Evolutionary conservation across 2,113 vertebrate genomes (phyloP), one percentile per base, ranked within the genome.

Genomic region (Chaetodon auriga): DNA sequence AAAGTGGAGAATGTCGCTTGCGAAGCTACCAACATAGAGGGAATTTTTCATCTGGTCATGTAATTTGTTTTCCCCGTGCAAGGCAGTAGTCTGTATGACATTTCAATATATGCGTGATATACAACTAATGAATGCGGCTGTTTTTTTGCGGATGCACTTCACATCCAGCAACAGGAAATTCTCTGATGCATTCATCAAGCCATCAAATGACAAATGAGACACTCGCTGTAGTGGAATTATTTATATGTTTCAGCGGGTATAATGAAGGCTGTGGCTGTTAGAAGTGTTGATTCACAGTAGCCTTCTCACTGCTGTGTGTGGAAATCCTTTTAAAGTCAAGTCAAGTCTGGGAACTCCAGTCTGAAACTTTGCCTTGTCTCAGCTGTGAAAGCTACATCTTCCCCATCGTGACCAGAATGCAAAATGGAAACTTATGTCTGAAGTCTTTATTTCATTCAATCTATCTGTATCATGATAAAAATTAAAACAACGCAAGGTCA

Each of bases 321-420:
- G 36, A 78, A 73, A 78, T 64, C 69, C 83, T 72, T 80, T 68
- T 41, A 74, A 30, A 30, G 30, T 30, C 30, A 30, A 72, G 54
- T 66, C 5, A 15, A 85, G 79, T 71, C 81, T 82, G 74, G 60
- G 74, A 89, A 81, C 58, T 23, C 68, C 46, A 14, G 49, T 61
- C 68, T 43, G 80, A 68, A 75, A 81, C 68, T 75, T 78, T 6
- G 38, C 79, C 83, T 73, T 41, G 77, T 75, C 70, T 86, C 87
- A 66, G 54, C 70, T 72, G 76, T 30, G 55, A 62, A 66, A 81
- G 53, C 41, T 72, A 66, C 54, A 73, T 62, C 68, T 0, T 6
- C 58, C 68, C 10, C 61, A 23, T 18, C 3, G 19, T 13, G 76
- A 85, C 36, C 19, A 36, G 75, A 85, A 80, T 77, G 36, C 15